A percentile compares a stretch with the other conserved stretches of the same genome.
Evolutionary conservation across 2,888 invertebrate genomes (phyloP).

Genomic region (Lochmaea capreae): DNA sequence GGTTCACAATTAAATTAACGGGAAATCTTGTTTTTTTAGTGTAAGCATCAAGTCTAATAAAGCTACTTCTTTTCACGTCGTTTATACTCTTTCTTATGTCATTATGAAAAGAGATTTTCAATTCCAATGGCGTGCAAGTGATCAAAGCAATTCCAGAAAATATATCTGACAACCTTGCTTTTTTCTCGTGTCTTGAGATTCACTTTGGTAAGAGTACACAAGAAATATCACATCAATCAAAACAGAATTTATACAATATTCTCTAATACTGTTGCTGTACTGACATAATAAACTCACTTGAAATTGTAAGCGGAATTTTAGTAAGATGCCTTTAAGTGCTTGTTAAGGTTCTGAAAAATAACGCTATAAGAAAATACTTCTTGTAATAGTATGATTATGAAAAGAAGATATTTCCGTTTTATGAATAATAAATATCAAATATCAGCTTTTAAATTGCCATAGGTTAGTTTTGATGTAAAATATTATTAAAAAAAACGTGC

Average conservation of each 20-base stretch:
- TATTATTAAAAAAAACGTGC: no score
- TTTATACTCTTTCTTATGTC: no score
- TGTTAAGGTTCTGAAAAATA: not conserved
- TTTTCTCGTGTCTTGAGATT: not conserved
- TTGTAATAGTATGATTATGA: not conserved
- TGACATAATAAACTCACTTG: not conserved
- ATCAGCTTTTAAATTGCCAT: no score
- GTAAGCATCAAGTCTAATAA: no score
- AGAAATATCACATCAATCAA: slow-evolving; percentile 4
- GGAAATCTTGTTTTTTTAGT: no score
- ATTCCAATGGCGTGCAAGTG: no score
- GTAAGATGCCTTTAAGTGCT: not conserved
- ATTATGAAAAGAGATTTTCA: no score
- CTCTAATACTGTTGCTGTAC: not conserved
- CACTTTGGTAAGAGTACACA: not conserved
- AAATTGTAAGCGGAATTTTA: not conserved
- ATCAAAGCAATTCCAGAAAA: no score
- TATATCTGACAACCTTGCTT: no score
- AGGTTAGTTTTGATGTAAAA: no score
- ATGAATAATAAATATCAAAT: not conserved
- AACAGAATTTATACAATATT: not conserved
- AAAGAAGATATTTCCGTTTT: not conserved
- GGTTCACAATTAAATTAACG: no score
- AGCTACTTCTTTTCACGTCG: no score
- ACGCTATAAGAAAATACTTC: not conserved